Base-by-base conservation (phyloP, 2,113 vertebrate species). In the Mohoua ochrocephala region DNA sequence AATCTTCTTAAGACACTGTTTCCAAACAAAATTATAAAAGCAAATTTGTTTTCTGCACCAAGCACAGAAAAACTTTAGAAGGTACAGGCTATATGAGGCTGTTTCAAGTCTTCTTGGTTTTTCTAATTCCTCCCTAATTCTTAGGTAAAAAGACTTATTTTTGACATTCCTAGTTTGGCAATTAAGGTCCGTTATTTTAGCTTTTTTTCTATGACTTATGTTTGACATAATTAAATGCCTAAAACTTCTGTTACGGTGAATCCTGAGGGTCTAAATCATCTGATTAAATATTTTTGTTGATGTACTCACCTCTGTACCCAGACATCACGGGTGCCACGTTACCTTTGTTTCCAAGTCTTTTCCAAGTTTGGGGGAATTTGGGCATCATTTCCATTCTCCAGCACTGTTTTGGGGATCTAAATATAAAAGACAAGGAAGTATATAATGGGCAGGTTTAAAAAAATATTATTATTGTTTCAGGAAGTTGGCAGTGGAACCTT, bases 161-260 rank as follows among this genome's bases (percentile, higher is more conserved):
- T 79, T 91, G 28, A 24, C 54, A 18, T 82, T 91, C 7, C 7
- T 91, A 30, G 9, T 61, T 91, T 71, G 28, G 22, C 74, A 75
- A 0, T 78, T 70, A 50, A 65, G 3, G 30, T 60, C 33, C 5
- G 3, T 67, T 87, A 37, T 31, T 89, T 53, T 54, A 13, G 3
- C 5, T 0, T 42, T 53, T 76, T 65, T 68, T 22, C 9, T 59
- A 0, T 19, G 0, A n/a, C 57, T 93, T 75, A 26, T 20, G 2
- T 70, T 89, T 73, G 35, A 67, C 35, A 7, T 75, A 45, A 84
- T n/a, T 80, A 59, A 85, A 53, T 41, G 22, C 18, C 78, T 77
- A 41, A 69, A 86, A 31, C 8, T 54, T 70, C 8, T 24, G 30
- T 87, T n/a, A 39, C 0, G 0, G 11, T 47, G 17, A 68, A 18